Evolutionary conservation across 1,140 invertebrate genomes (phyloP), one percentile per base, ranked within the genome.

Genomic region (Zaprionus nigranus): DNA sequence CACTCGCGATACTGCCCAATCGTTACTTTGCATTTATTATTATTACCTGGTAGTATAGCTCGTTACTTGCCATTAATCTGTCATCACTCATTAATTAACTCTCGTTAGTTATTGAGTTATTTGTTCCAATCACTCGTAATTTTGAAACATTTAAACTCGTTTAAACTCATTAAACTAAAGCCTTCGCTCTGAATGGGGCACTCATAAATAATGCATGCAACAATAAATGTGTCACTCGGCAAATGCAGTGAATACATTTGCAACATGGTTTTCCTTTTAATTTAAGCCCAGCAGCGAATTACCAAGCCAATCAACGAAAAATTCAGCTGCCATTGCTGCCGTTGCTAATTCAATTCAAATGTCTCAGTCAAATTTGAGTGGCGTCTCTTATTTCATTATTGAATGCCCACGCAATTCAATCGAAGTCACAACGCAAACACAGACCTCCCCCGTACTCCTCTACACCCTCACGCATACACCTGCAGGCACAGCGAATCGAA

Each of bases 291-390:
- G n/a, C 11, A 9, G 36, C 5, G 24, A 56, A 11, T 28, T 20
- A 40, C n/a, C 43, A 53, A 49, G 30, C 40, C 70, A 67, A 73
- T 73, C 63, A 66, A 22, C 12, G 17, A 24, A 51, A 60, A 66
- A 36, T 56, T 26, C 61, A 56, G 59, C 15, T n/a, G 40, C 15
- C 15, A 15, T 15, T 15, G 13, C 12, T 40, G 40, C 6, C 56
- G 30, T 53, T 56, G 63, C 70, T 85, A 86, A 85, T 85, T 85
- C 70, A 75, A 85, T 86, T 85, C 79, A 59, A 86, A 82, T 82
- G 82, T 86, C 64, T 78, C 62, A 43, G 63, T 38, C 38, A 38
- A 58, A 61, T 67, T 77, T 73, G 51, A 61, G 34, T 62, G 58
- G 53, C 58, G 60, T 77, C 38, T 66, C 59, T 46, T 17, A 60